Base-by-base conservation (phyloP, 1,140 invertebrate genomes). In the Kradibia gibbosae region DNA sequence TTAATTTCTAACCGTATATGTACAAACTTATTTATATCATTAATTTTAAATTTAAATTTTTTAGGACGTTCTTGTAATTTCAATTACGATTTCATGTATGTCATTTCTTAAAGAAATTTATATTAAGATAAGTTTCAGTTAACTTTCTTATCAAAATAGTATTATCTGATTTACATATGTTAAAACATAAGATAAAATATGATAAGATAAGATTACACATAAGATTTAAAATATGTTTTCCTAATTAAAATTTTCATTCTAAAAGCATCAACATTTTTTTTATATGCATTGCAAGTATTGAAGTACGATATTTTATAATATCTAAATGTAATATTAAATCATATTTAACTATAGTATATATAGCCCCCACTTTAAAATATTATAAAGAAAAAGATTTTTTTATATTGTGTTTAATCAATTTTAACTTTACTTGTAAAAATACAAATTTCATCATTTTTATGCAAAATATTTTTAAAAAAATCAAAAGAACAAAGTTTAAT, bases 271-370 rank as follows among this genome's bases (percentile, higher is more conserved):
- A 60, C 8, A 55, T 80, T 74, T 74, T 73, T 73, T 60, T 62
- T 73, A 80, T 79, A 79, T n/a, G 53, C 39, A 25, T 55, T 73
- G 39, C 36, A 50, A 71, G 39, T 73, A 45, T 73, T 73, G 67
- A 67, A 78, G 57, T 78, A 20, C 36, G 22, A 50, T 31, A 50
- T 77, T 55, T 42, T 20, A 57, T 31, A n/a, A 36, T 71, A 57
- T 22, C 25, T 55, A 67, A 67, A 67, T 25, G 8, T 39, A 39
- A 71, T 8, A 25, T 80, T 62, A 1, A n/a, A n/a, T n/a, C n/a
- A n/a, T n/a, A n/a, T n/a, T n/a, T n/a, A n/a, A n/a, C n/a, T n/a
- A n/a, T n/a, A n/a, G n/a, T n/a, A n/a, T n/a, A n/a, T n/a, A n/a
- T n/a, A n/a, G n/a, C n/a, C n/a, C n/a, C n/a, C n/a, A n/a, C n/a